Percentiles rank a stretch among this genome's conserved stretches.
Evolutionary conservation across 2,888 invertebrate genomes (phyloP).

Genomic region (Quadroppia sp.): DNA sequence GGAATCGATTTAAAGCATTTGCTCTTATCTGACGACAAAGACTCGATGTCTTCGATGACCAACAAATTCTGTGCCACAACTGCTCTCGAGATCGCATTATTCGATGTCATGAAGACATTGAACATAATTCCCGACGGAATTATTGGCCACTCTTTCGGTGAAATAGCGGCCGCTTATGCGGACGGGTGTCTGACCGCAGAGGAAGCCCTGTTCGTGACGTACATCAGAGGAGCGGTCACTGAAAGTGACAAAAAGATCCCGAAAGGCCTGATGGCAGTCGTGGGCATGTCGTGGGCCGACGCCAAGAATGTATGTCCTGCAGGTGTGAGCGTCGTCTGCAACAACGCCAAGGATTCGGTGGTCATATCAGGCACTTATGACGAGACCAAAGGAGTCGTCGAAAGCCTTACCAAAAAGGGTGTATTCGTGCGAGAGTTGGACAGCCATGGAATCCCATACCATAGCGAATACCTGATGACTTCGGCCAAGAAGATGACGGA

Average conservation of each 20-base stretch:
- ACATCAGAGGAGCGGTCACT: slow-evolving; percentile 29
- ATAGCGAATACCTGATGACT: slow-evolving; percentile 52
- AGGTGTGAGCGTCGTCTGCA: slow-evolving; percentile 55
- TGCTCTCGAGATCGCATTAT: slow-evolving; percentile 55
- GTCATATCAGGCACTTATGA: slow-evolving; percentile 54
- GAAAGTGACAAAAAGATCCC: slow-evolving; percentile 34
- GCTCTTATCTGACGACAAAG: slow-evolving; percentile 65
- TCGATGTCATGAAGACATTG: slow-evolving; percentile 48
- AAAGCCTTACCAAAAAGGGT: neutral
- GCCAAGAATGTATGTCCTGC: slow-evolving; percentile 55
- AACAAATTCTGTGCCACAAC: slow-evolving; percentile 59
- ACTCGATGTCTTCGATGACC: slow-evolving; percentile 2
- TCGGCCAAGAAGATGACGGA: slow-evolving; percentile 79
- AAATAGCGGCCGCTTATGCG: slow-evolving; percentile 58
- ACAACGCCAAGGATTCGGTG: slow-evolving; percentile 57
- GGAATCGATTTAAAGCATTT: slow-evolving; percentile 77
- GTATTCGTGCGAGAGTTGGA: slow-evolving; percentile 37
- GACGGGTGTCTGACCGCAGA: slow-evolving; percentile 58
- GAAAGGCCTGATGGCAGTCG: slow-evolving; percentile 52
- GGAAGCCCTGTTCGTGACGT: slow-evolving; percentile 51
- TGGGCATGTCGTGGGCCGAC: slow-evolving; percentile 52
- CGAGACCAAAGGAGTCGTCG: slow-evolving; percentile 1
- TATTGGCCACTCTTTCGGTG: slow-evolving; percentile 58
- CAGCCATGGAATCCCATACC: slow-evolving; percentile 18
- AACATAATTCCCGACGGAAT: slow-evolving; percentile 57